Evolutionary conservation across 2,797 vertebrate genomes (phyloP).

Genomic region (Craterocephalus amniculus): DNA sequence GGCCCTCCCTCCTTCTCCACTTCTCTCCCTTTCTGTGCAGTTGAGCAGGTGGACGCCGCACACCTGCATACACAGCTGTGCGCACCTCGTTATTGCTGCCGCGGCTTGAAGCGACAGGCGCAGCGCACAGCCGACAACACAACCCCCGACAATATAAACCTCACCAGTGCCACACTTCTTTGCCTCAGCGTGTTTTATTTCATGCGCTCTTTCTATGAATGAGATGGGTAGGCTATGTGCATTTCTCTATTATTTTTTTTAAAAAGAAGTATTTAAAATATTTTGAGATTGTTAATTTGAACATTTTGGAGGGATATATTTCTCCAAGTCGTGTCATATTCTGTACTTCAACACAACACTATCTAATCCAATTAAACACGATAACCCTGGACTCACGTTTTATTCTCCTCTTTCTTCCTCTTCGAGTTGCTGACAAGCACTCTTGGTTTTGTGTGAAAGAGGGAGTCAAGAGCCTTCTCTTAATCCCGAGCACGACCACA

Average conservation of each 20-base stretch:
- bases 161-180: constrained; percentile 25
- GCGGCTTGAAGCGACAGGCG: constrained; percentile 70
- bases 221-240: no score
- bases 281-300: background rate
- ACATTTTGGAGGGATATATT: background rate
- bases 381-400: constrained; percentile 76
- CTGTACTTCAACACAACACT: constrained; percentile 76
- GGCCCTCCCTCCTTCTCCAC: background rate
- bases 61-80: constrained; percentile 75
- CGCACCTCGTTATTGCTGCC: constrained; percentile 74
- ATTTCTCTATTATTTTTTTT: no score
- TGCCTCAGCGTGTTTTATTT: constrained; percentile 26
- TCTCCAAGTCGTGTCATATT: constrained; percentile 53
- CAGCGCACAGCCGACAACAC: constrained; percentile 56
- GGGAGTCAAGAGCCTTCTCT: constrained; percentile 78
- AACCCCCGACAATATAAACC: constrained; percentile 39
- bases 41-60: constrained; percentile 76
- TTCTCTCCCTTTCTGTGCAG: constrained; percentile 11
- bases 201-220: background rate
- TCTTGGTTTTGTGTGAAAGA: constrained; percentile 77
- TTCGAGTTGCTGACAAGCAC: constrained; percentile 79
- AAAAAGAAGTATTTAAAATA: no score
- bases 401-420: constrained; percentile 71
- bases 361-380: constrained; percentile 87
- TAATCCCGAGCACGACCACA: constrained; percentile 72